Conservation (phyloP, 1,140 invertebrate species). For the Heliconius eleuchia region DNA sequence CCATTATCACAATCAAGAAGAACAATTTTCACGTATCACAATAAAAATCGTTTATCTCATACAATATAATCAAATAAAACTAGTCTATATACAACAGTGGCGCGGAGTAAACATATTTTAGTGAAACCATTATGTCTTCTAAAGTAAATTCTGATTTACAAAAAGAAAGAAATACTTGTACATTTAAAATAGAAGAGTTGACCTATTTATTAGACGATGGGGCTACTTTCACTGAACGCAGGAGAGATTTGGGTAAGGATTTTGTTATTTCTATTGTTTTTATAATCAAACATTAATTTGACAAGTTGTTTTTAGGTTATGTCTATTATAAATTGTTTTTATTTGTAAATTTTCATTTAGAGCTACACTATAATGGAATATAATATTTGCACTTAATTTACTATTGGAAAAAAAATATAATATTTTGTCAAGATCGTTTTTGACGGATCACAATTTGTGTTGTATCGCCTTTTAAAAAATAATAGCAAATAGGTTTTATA, state of each 20-base stretch:
- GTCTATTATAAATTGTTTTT: not conserved
- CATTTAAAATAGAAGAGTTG: slow-evolving; percentile 88
- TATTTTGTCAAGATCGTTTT: not conserved
- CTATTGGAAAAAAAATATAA: not conserved
- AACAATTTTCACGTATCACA: not conserved
- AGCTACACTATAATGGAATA: not conserved
- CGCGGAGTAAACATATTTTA: slow-evolving; percentile 18
- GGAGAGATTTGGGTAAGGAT: slow-evolving; percentile 51
- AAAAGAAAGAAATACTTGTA: slow-evolving; percentile 87
- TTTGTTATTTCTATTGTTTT: not conserved
- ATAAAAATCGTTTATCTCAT: not conserved
- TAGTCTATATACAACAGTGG: not conserved
- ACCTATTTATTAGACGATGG: slow-evolving; percentile 90
- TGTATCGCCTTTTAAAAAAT: not conserved
- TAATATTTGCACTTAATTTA: not conserved
- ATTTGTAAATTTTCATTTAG: not conserved
- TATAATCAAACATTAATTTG: not conserved
- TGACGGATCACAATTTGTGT: not conserved
- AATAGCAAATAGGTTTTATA: slow-evolving; percentile 10
- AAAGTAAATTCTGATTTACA: slow-evolving; percentile 86
- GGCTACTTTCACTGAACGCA: slow-evolving; percentile 41
- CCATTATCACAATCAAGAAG: not conserved
- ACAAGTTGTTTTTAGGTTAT: not conserved
- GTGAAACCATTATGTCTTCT: slow-evolving; percentile 41
- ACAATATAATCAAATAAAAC: not conserved